Evolutionary conservation across 2,113 vertebrate genomes (phyloP).

Genomic region (Ploceus nigricollis): DNA sequence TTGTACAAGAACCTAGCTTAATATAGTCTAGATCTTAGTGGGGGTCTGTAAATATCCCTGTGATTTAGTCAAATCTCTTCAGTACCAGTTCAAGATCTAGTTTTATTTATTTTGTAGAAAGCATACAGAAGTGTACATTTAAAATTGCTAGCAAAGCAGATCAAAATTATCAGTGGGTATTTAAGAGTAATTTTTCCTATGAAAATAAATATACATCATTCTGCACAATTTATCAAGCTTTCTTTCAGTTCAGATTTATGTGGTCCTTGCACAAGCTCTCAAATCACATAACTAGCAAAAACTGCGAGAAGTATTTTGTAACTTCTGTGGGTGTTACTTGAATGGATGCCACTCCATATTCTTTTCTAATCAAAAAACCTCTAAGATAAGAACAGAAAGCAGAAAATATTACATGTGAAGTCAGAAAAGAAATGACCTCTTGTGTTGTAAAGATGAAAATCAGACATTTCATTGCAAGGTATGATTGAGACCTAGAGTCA

Average conservation of each 20-base stretch:
- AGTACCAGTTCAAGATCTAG: background rate
- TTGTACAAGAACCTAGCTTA: background rate
- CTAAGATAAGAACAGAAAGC: background rate
- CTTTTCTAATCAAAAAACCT: background rate
- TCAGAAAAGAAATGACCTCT: background rate
- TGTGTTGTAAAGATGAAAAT: background rate
- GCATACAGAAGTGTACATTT: background rate
- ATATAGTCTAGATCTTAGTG: background rate
- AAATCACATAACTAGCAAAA: background rate
- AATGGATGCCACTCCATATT: background rate
- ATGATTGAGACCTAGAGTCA: background rate
- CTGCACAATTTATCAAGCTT: background rate
- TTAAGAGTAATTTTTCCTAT: background rate
- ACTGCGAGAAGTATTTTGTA: background rate
- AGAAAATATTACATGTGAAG: background rate
- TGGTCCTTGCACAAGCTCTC: background rate
- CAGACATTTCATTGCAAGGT: background rate
- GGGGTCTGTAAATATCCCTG: background rate
- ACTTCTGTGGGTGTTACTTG: background rate
- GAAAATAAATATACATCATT: background rate
- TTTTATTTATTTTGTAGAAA: background rate
- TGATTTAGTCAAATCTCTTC: background rate
- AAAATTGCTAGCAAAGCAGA: background rate
- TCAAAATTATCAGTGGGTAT: background rate
- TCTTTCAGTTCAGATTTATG: background rate